Conservation (phyloP, 2,797 vertebrate species). For the Trachurus trachurus region DNA sequence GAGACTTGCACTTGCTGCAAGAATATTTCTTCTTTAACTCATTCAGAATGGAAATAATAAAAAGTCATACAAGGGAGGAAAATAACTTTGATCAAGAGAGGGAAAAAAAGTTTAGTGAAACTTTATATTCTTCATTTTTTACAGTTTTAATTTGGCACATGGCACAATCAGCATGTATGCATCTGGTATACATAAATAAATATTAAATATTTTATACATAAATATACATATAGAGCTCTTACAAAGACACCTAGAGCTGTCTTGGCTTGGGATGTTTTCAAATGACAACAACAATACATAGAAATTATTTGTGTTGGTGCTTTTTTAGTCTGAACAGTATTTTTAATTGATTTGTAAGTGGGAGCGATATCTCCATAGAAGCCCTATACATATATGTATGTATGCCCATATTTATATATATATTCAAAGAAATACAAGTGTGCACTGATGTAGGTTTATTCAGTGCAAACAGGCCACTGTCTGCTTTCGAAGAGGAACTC, state of each 20-base stretch:
- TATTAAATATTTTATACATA: slow-evolving; percentile 92
- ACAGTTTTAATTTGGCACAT: slow-evolving; percentile 92
- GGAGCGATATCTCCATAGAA: slow-evolving; percentile 84
- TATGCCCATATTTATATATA: slow-evolving; percentile 89
- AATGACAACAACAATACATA: slow-evolving; percentile 73
- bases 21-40: slow-evolving; percentile 61
- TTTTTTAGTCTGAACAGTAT: slow-evolving; percentile 65
- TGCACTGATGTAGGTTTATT: slow-evolving; percentile 84
- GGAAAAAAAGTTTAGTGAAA: slow-evolving; percentile 83
- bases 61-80: slow-evolving; percentile 65
- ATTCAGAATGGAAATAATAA: slow-evolving; percentile 74
- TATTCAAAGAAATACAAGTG: slow-evolving; percentile 88
- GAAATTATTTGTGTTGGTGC: slow-evolving; percentile 66
- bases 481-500: slow-evolving; percentile 83
- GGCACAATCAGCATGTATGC: slow-evolving; percentile 92
- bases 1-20: slow-evolving; percentile 65
- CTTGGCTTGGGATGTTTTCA: slow-evolving; percentile 74
- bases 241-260: slow-evolving; percentile 83
- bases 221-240: slow-evolving; percentile 91
- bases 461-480: slow-evolving; percentile 88
- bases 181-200: slow-evolving; percentile 93
- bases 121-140: slow-evolving; percentile 85
- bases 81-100: slow-evolving; percentile 79
- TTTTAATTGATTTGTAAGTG: slow-evolving; percentile 60
- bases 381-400: slow-evolving; percentile 91